Percentiles rank a stretch among this genome's conserved stretches.
These are phyloP conservation scores for Euwallacea similis DNA, from an alignment of 1,140 invertebrate genomes.

Conservation along the genomic window DNA sequence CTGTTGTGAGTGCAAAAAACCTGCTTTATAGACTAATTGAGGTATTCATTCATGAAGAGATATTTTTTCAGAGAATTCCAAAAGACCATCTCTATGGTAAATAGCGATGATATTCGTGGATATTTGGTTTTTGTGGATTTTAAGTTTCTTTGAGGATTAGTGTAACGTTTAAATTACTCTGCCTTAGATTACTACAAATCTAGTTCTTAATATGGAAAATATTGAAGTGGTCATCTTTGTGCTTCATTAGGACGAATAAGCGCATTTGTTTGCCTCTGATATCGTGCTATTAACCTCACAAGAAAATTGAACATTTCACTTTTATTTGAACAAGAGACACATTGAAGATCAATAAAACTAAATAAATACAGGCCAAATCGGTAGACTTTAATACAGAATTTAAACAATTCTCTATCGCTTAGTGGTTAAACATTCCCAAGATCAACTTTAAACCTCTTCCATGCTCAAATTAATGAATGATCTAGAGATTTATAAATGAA, in stretches of 20 bases:
- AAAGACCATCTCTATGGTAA: background rate
- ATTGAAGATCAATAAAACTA: background rate
- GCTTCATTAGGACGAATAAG: too few relatives aligned
- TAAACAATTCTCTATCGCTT: background rate
- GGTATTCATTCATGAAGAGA: background rate
- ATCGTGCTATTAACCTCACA: too few relatives aligned
- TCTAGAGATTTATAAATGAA: background rate
- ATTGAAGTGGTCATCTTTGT: too few relatives aligned
- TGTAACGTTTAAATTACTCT: too few relatives aligned
- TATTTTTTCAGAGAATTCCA: background rate
- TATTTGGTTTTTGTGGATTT: background rate
- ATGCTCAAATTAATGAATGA: background rate
- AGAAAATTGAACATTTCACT: too few relatives aligned
- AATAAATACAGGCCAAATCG: background rate
- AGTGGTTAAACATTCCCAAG: background rate
- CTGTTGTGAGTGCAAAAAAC: background rate
- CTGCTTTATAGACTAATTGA: background rate
- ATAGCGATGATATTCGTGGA: background rate
- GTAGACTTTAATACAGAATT: background rate
- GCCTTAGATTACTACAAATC: too few relatives aligned
- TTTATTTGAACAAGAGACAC: too few relatives aligned
- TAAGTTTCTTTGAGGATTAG: too few relatives aligned
- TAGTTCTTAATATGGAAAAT: too few relatives aligned
- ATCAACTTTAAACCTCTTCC: background rate
- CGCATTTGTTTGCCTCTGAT: too few relatives aligned